Percentiles rank a stretch among this genome's conserved stretches.
These are phyloP conservation scores for Delia radicum DNA, from an alignment of 1,140 invertebrate genomes.

Conservation along the genomic window DNA sequence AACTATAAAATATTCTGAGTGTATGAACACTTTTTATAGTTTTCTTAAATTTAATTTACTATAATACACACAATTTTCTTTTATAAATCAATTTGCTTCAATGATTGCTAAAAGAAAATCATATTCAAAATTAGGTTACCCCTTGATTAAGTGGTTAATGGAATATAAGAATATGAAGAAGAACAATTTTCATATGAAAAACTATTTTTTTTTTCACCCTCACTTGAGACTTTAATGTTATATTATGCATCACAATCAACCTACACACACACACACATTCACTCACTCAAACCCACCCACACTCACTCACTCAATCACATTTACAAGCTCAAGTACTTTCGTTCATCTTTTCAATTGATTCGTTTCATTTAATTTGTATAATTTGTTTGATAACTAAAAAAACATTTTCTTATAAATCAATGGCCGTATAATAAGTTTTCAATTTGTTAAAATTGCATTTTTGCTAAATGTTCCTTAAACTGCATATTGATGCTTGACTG, in stretches of 20 bases:
- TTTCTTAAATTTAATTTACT: no score
- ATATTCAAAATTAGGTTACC: neutral
- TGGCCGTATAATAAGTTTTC: neutral
- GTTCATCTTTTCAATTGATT: neutral
- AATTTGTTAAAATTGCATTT: neutral
- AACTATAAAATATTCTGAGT: no score
- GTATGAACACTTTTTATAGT: no score
- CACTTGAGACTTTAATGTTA: neutral
- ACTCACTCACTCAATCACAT: neutral
- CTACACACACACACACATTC: neutral
- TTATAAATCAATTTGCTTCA: no score
- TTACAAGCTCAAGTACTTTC: neutral
- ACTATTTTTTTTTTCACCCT: neutral
- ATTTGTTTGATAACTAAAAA: neutral
- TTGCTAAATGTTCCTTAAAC: neutral
- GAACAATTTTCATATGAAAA: neutral
- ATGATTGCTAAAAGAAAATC: neutral
- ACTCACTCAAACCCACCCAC: neutral
- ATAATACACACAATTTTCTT: no score
- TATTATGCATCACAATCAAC: neutral
- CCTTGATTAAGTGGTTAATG: neutral
- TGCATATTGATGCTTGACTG: no score
- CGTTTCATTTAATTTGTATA: slow-evolving; percentile 2
- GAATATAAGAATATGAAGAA: neutral
- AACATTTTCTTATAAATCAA: neutral